These are phyloP conservation scores for Semaprochilodus insignis DNA, from an alignment of 2,797 vertebrate species.

Conservation along the genomic window DNA sequence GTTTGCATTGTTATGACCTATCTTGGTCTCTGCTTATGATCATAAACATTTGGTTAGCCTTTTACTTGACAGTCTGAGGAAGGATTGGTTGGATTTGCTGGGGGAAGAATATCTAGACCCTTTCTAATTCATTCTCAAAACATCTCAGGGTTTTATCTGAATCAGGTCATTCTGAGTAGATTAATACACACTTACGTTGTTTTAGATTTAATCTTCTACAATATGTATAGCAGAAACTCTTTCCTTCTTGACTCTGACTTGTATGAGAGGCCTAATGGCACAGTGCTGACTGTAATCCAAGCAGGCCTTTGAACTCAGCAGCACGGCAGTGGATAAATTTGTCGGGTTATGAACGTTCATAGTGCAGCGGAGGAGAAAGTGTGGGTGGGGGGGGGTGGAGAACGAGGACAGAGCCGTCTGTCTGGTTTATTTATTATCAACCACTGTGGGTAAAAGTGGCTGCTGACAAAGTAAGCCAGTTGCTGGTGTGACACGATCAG, in stretches of 20 bases:
- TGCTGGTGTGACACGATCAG: constrained; percentile 33
- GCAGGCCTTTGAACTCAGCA: constrained; percentile 42
- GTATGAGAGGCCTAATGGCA: neutral
- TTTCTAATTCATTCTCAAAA: no score
- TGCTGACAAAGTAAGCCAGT: constrained; percentile 37
- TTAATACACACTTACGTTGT: neutral
- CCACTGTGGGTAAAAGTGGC: constrained; percentile 45
- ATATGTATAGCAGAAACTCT: neutral
- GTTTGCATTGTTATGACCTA: neutral
- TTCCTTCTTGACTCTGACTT: neutral
- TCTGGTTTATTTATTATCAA: constrained; percentile 47
- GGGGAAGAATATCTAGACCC: neutral
- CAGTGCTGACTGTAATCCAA: constrained; percentile 35
- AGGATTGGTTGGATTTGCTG: neutral
- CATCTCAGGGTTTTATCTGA: neutral
- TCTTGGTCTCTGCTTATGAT: neutral
- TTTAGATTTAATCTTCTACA: neutral
- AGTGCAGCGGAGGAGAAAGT: constrained; percentile 47
- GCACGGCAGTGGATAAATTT: constrained; percentile 50
- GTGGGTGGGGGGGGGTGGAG: constrained; percentile 49
- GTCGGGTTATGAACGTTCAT: constrained; percentile 57
- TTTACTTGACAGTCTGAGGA: neutral
- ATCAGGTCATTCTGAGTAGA: neutral
- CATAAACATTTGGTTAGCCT: neutral
- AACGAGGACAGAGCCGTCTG: constrained; percentile 15